Base-by-base conservation (phyloP, 2,113 vertebrate genomes). In the Oenanthe oenanthe region DNA sequence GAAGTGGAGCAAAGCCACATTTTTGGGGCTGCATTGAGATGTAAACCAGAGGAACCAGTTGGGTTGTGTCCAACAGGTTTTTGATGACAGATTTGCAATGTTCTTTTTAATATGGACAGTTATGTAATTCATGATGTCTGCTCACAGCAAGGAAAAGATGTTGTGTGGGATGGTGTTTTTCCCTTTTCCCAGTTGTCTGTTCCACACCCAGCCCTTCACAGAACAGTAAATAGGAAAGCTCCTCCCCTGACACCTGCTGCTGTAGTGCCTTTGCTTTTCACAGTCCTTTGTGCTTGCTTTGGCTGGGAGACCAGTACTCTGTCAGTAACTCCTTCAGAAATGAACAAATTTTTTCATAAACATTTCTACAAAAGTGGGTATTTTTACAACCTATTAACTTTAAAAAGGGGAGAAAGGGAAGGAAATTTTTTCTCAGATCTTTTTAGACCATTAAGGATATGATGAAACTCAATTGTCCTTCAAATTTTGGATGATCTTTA, bases 401-500 rank as follows among this genome's bases (percentile, higher is more conserved):
- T 14, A 19, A 57, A 34, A 76, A 40, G 10, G 13, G 13, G 11
- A 48, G 19, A 26, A 86, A 76, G n/a, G 6, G 29, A 47, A 4
- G 9, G 17, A 48, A 42, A 72, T 15, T 36, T 25, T 17, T 51
- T 73, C 29, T 68, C 26, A 12, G 5, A 15, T 71, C 31, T 72
- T 65, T 84, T 58, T 78, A 81, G 16, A 36, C 14, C 24, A 43
- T 81, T 70, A 77, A 15, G n/a, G 34, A 31, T 89, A 42, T 34
- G 51, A 81, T 77, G 21, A 57, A 89, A 65, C 22, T 17, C 66
- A 85, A 34, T 32, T 76, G 40, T 76, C 82, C 58, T 95, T 58
- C 78, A 88, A 82, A 76, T 93, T 89, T 72, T 88, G 36, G 25
- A 72, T 86, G 19, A 75, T 87, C n/a, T 81, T 82, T 82, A 40